Evolutionary conservation across 37 sponge, comb jelly and placozoan species (phyloP), one percentile per base, ranked within the genome.

Genomic region (Cladorhizidae sp.): DNA sequence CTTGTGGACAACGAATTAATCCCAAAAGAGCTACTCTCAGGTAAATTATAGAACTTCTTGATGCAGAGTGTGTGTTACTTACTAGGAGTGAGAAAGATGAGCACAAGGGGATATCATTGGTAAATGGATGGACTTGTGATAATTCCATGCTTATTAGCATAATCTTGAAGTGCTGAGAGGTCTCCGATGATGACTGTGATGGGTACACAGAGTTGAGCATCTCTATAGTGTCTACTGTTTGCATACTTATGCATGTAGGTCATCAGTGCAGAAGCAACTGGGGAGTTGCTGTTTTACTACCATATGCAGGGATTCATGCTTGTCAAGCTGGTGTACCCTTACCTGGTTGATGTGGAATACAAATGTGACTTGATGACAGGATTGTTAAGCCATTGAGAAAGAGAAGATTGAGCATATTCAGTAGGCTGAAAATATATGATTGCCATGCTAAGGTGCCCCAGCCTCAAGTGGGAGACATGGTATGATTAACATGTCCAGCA

Each of bases 201-300:
- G 71, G 33, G 11, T 45, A 32, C 81, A 89, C 43, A 85, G 90
- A 81, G 85, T 85, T 37, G 41, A 29, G 5, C 75, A 74, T 69
- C 64, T 89, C 2, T n/a, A n/a, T 81, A 81, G 5, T 79, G 74
- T 28, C n/a, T 89, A 18, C 40, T 89, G 49, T 83, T 89, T 80
- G 90, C 85, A 2, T 89, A 89, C 39, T 58, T 75, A 1, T 74
- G n/a, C n/a, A n/a, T n/a, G n/a, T n/a, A n/a, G n/a, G n/a, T 62
- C 6, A 65, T 56, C 5, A 61, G 50, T 1, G 85, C 83, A 29
- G 83, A 83, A 9, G 83, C 90, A 8, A 89, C 83, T 17, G 40
- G 57, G 67, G 88, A 88, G 69, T 76, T 68, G 15, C 89, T 79
- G 20, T 88, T 88, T 64, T n/a, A n/a, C n/a, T n/a, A n/a, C n/a